phyloP scores from a whole-genome alignment of 1,140 invertebrate species.

The Luehdorfia chinensis region DNA sequence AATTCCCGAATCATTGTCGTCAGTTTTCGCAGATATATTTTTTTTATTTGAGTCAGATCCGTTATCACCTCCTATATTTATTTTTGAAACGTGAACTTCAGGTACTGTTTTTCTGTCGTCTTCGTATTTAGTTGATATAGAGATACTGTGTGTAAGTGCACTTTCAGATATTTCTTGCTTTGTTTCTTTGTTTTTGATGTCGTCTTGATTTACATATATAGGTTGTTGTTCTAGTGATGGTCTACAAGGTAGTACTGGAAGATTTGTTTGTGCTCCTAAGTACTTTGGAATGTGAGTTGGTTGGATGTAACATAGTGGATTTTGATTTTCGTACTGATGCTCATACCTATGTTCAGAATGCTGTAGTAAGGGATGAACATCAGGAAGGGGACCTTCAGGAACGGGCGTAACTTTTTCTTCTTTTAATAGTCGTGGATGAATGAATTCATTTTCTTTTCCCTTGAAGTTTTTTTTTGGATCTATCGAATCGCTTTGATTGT shows the following conservation, averaged over 20 bases:
- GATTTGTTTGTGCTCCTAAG: conserved; percentile 75
- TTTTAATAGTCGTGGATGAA: conserved; percentile 65
- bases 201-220: conserved; percentile 71
- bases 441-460: conserved; percentile 71
- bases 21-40: conserved; percentile 52
- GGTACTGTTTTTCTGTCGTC: conserved; percentile 42
- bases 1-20: conserved; percentile 87
- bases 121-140: conserved; percentile 63
- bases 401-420: conserved; percentile 70
- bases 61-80: conserved; percentile 64
- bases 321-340: conserved; percentile 78
- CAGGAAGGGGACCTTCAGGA: conserved; percentile 70
- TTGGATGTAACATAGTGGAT: conserved; percentile 80
- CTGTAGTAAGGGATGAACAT: conserved; percentile 83
- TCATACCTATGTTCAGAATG: conserved; percentile 88
- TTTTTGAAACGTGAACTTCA: conserved; percentile 70
- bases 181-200: conserved; percentile 47
- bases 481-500: conserved; percentile 56
- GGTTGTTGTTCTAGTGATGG: conserved; percentile 57
- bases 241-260: conserved; percentile 53
- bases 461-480: conserved; percentile 75
- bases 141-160: conserved; percentile 66
- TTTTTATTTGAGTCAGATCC: conserved; percentile 35
- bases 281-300: conserved; percentile 82
- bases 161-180: conserved; percentile 58